Evolutionary conservation across 1,140 invertebrate species (phyloP).

Genomic region (Aricia agestis): DNA sequence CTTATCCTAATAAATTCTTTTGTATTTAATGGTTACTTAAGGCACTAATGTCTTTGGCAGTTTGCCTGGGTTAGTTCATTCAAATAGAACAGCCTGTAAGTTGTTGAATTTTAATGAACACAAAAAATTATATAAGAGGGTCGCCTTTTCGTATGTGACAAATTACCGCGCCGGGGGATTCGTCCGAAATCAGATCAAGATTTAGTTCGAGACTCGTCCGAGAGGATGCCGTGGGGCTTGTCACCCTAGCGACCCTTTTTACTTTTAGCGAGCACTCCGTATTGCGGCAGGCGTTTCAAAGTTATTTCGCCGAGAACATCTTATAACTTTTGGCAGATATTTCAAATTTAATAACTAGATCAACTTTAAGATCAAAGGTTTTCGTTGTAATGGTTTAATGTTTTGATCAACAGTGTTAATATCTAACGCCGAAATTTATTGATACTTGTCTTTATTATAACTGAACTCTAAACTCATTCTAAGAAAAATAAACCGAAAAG

Average conservation of each 20-base stretch:
- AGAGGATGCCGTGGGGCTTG: slow-evolving; percentile 22
- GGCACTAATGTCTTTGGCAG: slow-evolving; percentile 7
- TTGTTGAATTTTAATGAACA: slow-evolving; percentile 8
- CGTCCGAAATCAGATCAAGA: slow-evolving; percentile 6
- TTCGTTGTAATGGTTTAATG: background rate
- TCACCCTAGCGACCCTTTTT: slow-evolving; percentile 37
- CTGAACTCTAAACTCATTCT: too few relatives aligned
- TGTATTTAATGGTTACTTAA: background rate
- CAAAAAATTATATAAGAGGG: background rate
- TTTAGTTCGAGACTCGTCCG: background rate
- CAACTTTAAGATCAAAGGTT: slow-evolving; percentile 7
- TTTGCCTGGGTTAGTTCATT: background rate
- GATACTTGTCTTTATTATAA: background rate
- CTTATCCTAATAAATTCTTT: slow-evolving; percentile 2
- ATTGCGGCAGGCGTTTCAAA: slow-evolving; percentile 35
- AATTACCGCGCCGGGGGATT: background rate
- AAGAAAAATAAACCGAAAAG: too few relatives aligned
- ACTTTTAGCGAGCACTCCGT: slow-evolving; percentile 31
- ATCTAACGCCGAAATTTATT: background rate
- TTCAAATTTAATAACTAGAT: slow-evolving; percentile 22
- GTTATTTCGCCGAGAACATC: slow-evolving; percentile 27
- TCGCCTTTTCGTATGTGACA: slow-evolving; percentile 1
- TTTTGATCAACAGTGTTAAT: background rate
- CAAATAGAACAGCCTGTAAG: background rate
- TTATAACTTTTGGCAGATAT: slow-evolving; percentile 21